Evolutionary conservation across 2,888 invertebrate genomes (phyloP).

Genomic region (Escarpia spicata): DNA sequence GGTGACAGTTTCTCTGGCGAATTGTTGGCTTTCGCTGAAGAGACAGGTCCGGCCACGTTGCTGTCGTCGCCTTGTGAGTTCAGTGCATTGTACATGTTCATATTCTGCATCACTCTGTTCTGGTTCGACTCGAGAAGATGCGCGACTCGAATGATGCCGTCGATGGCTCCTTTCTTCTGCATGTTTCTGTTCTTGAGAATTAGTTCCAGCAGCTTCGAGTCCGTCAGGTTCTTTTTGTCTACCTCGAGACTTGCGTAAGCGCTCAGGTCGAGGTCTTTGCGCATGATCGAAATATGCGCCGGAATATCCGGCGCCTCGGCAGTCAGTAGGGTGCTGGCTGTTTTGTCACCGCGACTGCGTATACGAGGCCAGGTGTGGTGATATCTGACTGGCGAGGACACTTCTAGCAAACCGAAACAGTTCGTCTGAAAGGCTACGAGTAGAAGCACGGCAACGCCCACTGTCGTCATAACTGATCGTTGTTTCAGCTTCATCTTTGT

Average conservation of each 20-base stretch:
- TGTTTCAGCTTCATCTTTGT: neutral
- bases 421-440: neutral
- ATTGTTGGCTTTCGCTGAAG: neutral
- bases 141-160: slow-evolving; percentile 14
- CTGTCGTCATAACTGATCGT: neutral
- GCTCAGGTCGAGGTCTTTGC: slow-evolving; percentile 26
- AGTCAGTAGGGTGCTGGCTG: neutral
- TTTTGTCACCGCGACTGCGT: neutral
- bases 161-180: neutral
- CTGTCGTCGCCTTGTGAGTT: neutral
- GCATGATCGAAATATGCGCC: slow-evolving; percentile 13
- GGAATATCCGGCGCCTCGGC: neutral
- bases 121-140: slow-evolving; percentile 19
- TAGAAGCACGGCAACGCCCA: neutral
- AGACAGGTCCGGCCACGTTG: neutral
- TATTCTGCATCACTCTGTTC: neutral
- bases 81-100: neutral
- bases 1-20: neutral
- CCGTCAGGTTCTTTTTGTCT: neutral
- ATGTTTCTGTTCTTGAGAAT: neutral
- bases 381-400: neutral
- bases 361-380: neutral
- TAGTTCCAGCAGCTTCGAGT: neutral
- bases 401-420: neutral
- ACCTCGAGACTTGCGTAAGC: neutral